A percentile compares a stretch with the other conserved stretches of the same genome.
Evolutionary conservation across 2,797 vertebrate species (phyloP).

Genomic region (Muraenolepis orangiensis): DNA sequence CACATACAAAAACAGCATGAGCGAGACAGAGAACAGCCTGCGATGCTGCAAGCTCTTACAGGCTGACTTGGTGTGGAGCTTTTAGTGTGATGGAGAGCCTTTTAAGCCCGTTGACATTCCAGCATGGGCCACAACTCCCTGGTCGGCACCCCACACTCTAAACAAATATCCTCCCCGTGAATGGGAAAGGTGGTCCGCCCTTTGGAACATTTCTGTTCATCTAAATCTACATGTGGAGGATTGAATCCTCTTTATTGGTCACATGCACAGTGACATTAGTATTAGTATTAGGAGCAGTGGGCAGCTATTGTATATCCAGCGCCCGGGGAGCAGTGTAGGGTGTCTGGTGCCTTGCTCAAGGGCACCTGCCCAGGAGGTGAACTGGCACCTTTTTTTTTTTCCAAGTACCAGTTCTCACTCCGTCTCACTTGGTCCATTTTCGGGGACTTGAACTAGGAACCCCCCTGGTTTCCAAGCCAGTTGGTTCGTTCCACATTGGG

Average conservation of each 20-base stretch:
- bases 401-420: too few relatives aligned
- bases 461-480: too few relatives aligned
- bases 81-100: constrained; percentile 30
- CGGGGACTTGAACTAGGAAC: too few relatives aligned
- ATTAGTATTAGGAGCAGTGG: too few relatives aligned
- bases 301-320: too few relatives aligned
- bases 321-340: too few relatives aligned
- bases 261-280: too few relatives aligned
- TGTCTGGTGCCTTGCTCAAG: too few relatives aligned
- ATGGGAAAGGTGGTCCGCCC: background rate
- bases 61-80: constrained; percentile 4
- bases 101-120: constrained; percentile 43
- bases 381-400: too few relatives aligned
- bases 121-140: constrained; percentile 40
- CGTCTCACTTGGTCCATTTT: too few relatives aligned
- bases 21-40: constrained; percentile 22
- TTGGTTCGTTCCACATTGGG: background rate
- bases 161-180: background rate
- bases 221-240: background rate
- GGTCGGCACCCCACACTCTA: constrained; percentile 20
- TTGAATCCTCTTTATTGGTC: too few relatives aligned
- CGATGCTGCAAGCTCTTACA: constrained; percentile 20
- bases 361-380: too few relatives aligned
- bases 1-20: constrained; percentile 15
- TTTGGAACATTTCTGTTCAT: background rate